Conservation (phyloP, 2,888 invertebrate genomes). For the Drosophila antonietae region DNA sequence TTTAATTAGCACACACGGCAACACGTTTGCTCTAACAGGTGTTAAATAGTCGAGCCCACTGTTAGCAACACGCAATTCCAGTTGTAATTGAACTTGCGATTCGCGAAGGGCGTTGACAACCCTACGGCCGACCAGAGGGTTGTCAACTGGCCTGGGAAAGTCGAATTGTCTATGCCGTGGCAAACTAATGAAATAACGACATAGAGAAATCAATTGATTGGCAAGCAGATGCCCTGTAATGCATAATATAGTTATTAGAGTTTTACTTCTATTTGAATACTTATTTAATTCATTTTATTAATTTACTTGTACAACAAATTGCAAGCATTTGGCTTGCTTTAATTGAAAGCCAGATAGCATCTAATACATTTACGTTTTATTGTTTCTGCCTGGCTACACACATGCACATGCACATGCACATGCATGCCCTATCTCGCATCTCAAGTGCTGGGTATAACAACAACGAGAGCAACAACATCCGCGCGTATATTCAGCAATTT, state of each 20-base stretch:
- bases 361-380: slow-evolving; percentile 20
- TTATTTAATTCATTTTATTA: not conserved
- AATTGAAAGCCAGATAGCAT: slow-evolving; percentile 3
- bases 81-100: slow-evolving; percentile 27
- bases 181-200: slow-evolving; percentile 23
- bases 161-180: slow-evolving; percentile 3
- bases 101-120: slow-evolving; percentile 25
- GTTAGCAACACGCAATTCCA: slow-evolving; percentile 57
- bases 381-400: slow-evolving; percentile 30
- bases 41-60: slow-evolving; percentile 67
- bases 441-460: slow-evolving; percentile 32
- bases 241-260: not conserved
- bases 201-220: slow-evolving; percentile 4
- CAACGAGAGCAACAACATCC: slow-evolving; percentile 27
- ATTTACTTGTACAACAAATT: slow-evolving; percentile 12
- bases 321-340: slow-evolving; percentile 4
- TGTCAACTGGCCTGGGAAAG: slow-evolving; percentile 14
- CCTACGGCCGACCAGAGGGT: slow-evolving; percentile 11
- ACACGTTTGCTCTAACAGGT: slow-evolving; percentile 75
- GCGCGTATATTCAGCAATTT: slow-evolving; percentile 72
- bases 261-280: not conserved
- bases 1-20: slow-evolving; percentile 64
- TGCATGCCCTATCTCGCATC: slow-evolving; percentile 13
- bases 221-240: slow-evolving; percentile 13
- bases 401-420: slow-evolving; percentile 13